Evolutionary conservation across 2,888 invertebrate genomes (phyloP).

Genomic region (Cyclophora punctaria): DNA sequence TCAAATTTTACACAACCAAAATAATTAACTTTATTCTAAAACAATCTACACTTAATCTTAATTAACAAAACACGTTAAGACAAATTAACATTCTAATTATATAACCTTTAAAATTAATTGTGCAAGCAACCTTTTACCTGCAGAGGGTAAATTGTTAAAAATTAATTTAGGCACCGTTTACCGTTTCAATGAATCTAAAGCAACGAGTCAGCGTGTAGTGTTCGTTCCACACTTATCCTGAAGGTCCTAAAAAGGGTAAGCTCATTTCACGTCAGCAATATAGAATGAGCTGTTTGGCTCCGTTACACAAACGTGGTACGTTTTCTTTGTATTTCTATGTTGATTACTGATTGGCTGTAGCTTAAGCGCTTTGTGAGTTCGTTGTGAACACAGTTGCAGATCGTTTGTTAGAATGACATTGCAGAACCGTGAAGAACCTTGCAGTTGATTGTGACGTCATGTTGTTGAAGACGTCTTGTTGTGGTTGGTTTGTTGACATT

Average conservation of each 20-base stretch:
- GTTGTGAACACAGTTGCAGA: no score
- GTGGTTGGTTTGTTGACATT: no score
- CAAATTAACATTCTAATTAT: no score
- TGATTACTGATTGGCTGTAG: conserved; percentile 35
- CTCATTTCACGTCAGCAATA: conserved; percentile 46
- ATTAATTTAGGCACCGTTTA: conserved; percentile 1
- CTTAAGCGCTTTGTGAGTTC: conserved; percentile 12
- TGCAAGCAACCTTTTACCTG: neutral
- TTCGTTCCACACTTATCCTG: conserved; percentile 57
- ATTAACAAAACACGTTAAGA: no score
- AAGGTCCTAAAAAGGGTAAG: conserved; percentile 52
- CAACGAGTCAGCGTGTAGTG: conserved; percentile 31
- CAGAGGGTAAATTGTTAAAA: neutral
- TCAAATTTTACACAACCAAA: no score
- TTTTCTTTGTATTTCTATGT: conserved; percentile 33
- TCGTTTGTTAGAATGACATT: no score
- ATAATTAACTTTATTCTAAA: no score
- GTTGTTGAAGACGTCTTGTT: no score
- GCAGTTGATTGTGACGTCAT: no score
- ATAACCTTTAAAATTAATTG: no score
- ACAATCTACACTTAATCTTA: no score
- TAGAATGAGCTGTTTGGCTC: conserved; percentile 33
- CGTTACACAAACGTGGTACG: conserved; percentile 25
- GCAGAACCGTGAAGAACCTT: no score
- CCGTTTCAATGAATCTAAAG: conserved; percentile 12